Percentiles rank a stretch among this genome's conserved stretches.
Conservation (phyloP, 2,113 vertebrate species). For the Coptodon rendalli region DNA sequence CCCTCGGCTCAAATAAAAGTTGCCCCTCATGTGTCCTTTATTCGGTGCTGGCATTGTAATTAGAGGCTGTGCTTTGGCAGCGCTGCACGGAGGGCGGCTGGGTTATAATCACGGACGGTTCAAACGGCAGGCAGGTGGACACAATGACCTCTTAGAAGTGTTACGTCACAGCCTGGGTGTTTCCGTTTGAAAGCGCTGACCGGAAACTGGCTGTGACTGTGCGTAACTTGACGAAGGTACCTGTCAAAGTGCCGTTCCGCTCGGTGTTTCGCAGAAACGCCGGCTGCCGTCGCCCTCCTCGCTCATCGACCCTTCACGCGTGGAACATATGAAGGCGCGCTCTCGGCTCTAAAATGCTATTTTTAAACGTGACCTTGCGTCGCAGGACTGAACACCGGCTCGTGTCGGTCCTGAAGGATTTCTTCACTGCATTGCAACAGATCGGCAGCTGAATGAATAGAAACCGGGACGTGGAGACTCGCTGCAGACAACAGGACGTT, state of each 20-base stretch:
- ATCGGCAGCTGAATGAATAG: not conserved
- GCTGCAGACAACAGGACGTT: not conserved
- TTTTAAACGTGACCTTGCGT: not conserved
- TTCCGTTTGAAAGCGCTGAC: slow-evolving; percentile 1
- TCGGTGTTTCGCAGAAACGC: not conserved
- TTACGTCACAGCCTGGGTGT: not conserved
- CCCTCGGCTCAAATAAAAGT: fast-evolving
- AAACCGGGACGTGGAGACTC: not conserved
- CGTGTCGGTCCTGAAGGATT: not conserved
- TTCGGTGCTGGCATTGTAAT: not conserved
- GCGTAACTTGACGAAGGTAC: not conserved
- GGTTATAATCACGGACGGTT: fast-evolving
- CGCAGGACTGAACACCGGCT: not conserved
- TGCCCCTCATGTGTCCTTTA: fast-evolving
- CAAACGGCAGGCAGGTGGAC: fast-evolving
- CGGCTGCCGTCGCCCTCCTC: not conserved
- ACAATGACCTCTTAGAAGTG: not conserved
- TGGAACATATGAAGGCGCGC: fast-evolving
- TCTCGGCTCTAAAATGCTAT: not conserved
- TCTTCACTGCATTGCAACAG: not conserved
- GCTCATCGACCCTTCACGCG: fast-evolving
- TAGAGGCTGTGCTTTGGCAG: fast-evolving
- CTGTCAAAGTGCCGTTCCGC: not conserved
- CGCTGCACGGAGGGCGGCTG: not conserved
- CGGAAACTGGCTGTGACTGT: fast-evolving